phyloP scores from a whole-genome alignment of 1,140 invertebrate species.

The Trigoniulus corallinus region DNA sequence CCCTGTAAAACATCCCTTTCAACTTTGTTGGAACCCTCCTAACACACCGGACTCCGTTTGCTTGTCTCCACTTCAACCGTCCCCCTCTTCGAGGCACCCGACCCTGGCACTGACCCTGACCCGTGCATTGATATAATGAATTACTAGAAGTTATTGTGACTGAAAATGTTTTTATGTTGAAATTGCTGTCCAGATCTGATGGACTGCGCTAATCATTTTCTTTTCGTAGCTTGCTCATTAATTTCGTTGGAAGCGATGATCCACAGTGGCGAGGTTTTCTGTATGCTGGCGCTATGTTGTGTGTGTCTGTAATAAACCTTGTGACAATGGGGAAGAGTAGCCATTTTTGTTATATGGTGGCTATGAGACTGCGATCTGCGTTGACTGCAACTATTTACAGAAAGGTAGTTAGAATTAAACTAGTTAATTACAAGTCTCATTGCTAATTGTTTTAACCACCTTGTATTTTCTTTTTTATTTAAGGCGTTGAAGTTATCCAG shows the following conservation, averaged over 20 bases:
- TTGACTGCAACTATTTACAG: background rate
- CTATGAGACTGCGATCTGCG: background rate
- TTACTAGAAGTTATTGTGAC: too few species aligned
- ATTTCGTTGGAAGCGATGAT: constrained; percentile 41
- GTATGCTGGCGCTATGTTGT: constrained; percentile 42
- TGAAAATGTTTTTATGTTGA: too few species aligned
- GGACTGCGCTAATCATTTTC: too few species aligned
- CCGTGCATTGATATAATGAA: too few species aligned
- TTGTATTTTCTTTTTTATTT: constrained; percentile 17
- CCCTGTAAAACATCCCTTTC: too few species aligned
- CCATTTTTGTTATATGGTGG: background rate
- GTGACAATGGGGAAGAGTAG: background rate
- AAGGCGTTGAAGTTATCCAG: constrained; percentile 20
- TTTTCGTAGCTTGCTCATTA: constrained; percentile 33
- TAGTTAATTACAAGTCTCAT: background rate
- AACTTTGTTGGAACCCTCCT: too few species aligned
- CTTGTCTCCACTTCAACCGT: too few species aligned
- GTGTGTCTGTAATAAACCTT: background rate
- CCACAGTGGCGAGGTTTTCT: constrained; percentile 70
- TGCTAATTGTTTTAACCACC: background rate
- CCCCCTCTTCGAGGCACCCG: too few species aligned
- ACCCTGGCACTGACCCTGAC: too few species aligned
- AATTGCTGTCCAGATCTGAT: too few species aligned
- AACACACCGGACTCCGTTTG: too few species aligned
- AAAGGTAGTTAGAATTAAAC: background rate